Conservation (phyloP, 1,140 invertebrate species). For the Aphidius gifuensis region DNA sequence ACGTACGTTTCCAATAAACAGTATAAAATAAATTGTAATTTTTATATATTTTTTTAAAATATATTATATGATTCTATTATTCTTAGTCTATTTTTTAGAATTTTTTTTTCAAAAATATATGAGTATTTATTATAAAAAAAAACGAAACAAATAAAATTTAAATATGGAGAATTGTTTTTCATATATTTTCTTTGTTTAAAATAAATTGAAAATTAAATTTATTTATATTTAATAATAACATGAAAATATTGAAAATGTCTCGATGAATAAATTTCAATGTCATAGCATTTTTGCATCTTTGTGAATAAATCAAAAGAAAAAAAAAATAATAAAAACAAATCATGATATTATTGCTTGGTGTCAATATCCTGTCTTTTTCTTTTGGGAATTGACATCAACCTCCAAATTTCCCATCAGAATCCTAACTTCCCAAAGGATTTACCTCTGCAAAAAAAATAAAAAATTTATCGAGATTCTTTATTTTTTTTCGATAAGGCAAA, state of each 20-base stretch:
- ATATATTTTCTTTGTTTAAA: too few species aligned
- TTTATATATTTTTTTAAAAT: not conserved
- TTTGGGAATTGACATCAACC: slow-evolving; percentile 16
- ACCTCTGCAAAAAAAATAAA: not conserved
- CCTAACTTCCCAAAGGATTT: slow-evolving; percentile 5
- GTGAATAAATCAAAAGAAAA: slow-evolving; percentile 28
- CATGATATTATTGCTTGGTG: slow-evolving; percentile 37
- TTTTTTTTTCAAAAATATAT: too few species aligned
- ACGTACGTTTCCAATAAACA: not conserved
- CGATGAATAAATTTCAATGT: too few species aligned
- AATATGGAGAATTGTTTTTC: too few species aligned
- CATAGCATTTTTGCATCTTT: slow-evolving; percentile 19
- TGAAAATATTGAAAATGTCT: not conserved
- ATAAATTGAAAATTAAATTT: too few species aligned
- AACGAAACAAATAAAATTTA: too few species aligned
- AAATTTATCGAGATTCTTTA: not conserved
- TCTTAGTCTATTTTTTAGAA: too few species aligned
- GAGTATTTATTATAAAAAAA: too few species aligned
- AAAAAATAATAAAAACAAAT: not conserved
- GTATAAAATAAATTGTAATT: not conserved
- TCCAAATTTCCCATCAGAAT: slow-evolving; percentile 12
- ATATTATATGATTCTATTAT: not conserved
- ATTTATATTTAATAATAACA: too few species aligned
- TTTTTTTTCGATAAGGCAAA: slow-evolving; percentile 5
- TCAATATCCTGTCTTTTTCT: slow-evolving; percentile 32